Evolutionary conservation across 2,113 vertebrate species (phyloP).

Genomic region (Eira barbara): DNA sequence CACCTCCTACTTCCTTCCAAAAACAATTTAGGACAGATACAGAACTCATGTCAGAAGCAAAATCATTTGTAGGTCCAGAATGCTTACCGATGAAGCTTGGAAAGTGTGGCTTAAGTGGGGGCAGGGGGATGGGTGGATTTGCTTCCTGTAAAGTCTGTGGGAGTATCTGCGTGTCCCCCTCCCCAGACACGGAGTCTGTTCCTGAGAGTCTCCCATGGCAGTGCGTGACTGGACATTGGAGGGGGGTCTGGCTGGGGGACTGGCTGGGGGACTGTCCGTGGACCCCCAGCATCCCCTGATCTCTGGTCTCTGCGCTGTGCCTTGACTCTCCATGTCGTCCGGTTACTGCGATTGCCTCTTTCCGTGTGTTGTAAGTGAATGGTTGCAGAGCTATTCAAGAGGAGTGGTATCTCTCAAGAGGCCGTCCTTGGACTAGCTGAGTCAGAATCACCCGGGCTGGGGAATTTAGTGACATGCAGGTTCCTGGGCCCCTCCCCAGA

Average conservation of each 20-base stretch:
- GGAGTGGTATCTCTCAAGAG: background rate
- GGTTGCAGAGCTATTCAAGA: background rate
- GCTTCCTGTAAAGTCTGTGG: no score
- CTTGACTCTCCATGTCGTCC: rapidly evolving
- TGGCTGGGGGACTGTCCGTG: rapidly evolving
- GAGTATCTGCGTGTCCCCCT: no score
- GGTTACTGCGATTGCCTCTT: rapidly evolving
- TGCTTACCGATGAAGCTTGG: background rate
- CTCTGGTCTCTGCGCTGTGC: background rate
- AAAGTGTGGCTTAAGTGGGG: background rate
- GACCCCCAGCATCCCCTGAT: rapidly evolving
- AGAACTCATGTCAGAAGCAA: background rate
- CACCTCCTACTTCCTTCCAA: background rate
- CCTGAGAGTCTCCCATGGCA: rapidly evolving
- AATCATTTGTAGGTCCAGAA: background rate
- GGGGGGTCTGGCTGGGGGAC: rapidly evolving
- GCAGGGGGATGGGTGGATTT: background rate
- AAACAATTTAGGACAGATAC: background rate
- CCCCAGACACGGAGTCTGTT: background rate
- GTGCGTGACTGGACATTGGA: rapidly evolving
- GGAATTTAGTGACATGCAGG: no score
- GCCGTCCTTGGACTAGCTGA: background rate
- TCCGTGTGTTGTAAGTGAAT: background rate
- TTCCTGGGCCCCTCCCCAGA: background rate
- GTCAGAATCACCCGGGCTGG: background rate